Conservation (phyloP, 2,888 invertebrate genomes). For the Xylophagus ater region DNA sequence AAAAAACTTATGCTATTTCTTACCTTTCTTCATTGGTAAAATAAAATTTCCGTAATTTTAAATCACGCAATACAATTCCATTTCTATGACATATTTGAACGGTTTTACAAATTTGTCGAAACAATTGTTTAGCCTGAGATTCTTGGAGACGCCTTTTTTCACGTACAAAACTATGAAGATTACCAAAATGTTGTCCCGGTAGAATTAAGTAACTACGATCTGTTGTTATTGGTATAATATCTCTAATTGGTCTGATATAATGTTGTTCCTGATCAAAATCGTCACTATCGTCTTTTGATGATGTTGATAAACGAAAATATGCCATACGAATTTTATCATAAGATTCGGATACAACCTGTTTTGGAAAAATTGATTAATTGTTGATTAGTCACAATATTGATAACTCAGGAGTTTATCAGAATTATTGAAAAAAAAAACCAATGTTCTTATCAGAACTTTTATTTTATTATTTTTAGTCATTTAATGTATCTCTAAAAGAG, state of each 20-base stretch:
- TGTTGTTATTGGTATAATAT: slow-evolving; percentile 60
- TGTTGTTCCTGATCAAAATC: slow-evolving; percentile 58
- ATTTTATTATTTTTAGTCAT: too few species aligned
- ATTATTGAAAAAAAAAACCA: too few species aligned
- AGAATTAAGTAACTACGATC: slow-evolving; percentile 71
- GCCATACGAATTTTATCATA: slow-evolving; percentile 56
- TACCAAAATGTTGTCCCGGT: slow-evolving; percentile 53
- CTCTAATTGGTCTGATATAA: slow-evolving; percentile 58
- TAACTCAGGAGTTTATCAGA: too few species aligned
- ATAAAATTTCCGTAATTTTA: slow-evolving; percentile 93
- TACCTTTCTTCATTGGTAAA: slow-evolving; percentile 87
- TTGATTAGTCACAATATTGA: too few species aligned
- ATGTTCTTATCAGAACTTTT: too few species aligned
- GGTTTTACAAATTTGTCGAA: slow-evolving; percentile 83
- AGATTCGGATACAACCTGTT: slow-evolving; percentile 29
- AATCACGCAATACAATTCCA: slow-evolving; percentile 87
- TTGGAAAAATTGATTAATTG: too few species aligned
- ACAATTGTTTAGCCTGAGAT: slow-evolving; percentile 72
- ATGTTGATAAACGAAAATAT: slow-evolving; percentile 53
- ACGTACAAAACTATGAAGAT: slow-evolving; percentile 87
- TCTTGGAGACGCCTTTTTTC: slow-evolving; percentile 75
- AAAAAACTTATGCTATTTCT: too few species aligned
- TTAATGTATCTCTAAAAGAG: too few species aligned
- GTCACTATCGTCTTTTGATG: not conserved
- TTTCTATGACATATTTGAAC: slow-evolving; percentile 86